Conservation (phyloP, 2,888 invertebrate genomes). For the Hydroisotoma schaefferi region DNA sequence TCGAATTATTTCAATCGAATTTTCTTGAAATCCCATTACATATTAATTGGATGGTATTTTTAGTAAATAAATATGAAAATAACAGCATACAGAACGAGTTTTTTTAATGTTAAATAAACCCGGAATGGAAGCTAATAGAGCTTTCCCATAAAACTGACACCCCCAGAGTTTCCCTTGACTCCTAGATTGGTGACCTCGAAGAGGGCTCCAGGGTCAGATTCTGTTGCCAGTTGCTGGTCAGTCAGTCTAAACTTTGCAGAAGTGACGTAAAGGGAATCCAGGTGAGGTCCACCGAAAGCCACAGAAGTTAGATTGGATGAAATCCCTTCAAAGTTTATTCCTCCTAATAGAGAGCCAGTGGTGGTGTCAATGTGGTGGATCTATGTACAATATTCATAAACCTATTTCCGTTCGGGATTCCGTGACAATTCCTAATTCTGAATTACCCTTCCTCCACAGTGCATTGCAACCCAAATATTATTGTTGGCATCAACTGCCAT, state of each 20-base stretch:
- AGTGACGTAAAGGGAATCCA: constrained; percentile 65
- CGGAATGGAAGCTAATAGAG: too few species aligned
- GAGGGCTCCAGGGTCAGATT: constrained; percentile 11
- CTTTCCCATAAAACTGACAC: not conserved
- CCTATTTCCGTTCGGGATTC: not conserved
- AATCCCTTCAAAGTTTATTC: constrained; percentile 57
- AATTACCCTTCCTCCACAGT: constrained; percentile 61
- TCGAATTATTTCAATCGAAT: too few species aligned
- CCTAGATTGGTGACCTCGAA: constrained; percentile 13
- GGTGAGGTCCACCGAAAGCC: constrained; percentile 64
- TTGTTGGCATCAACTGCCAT: constrained; percentile 75
- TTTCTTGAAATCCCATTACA: too few species aligned
- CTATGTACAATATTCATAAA: constrained; percentile 51
- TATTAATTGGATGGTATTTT: too few species aligned
- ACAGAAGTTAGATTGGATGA: constrained; percentile 63
- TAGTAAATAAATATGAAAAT: too few species aligned
- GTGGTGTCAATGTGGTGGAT: constrained; percentile 61
- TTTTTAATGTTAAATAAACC: too few species aligned
- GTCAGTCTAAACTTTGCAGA: constrained; percentile 19
- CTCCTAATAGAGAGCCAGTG: constrained; percentile 58
- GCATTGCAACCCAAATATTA: constrained; percentile 72
- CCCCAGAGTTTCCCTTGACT: not conserved
- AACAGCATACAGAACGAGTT: too few species aligned
- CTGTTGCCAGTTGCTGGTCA: constrained; percentile 2
- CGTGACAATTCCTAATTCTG: not conserved